Evolutionary conservation across 2,888 invertebrate genomes (phyloP).

Genomic region (Torymus aiolomorphi): DNA sequence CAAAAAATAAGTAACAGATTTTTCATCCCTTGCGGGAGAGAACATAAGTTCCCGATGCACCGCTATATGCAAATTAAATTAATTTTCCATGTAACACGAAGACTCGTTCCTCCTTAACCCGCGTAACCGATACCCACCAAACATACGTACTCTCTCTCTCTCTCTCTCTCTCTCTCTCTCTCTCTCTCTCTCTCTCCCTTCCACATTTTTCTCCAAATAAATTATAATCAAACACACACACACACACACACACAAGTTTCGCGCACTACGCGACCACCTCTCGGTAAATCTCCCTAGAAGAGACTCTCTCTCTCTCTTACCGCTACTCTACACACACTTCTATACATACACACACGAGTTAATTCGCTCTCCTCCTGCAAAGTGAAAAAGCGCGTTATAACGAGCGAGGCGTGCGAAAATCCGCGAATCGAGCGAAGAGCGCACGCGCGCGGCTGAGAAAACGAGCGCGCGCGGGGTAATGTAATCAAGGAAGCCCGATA

Average conservation of each 20-base stretch:
- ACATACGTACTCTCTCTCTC: too few species aligned
- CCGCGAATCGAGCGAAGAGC: conserved; percentile 1
- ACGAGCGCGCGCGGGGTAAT: conserved; percentile 10
- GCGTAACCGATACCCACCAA: not conserved
- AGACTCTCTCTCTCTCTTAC: not conserved
- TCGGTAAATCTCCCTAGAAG: not conserved
- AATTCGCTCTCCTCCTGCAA: not conserved
- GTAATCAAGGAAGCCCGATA: conserved; percentile 20
- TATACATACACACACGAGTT: not conserved
- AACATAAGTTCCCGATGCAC: too few species aligned
- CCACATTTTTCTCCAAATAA: too few species aligned
- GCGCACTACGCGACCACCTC: not conserved
- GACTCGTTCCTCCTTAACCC: not conserved
- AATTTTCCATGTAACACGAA: too few species aligned
- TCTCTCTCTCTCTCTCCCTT: too few species aligned
- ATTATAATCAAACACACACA: too few species aligned
- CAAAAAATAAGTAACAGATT: too few species aligned
- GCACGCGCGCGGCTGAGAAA: not conserved
- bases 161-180: too few species aligned
- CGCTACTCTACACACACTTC: not conserved
- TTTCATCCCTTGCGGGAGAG: too few species aligned
- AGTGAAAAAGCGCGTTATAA: conserved; percentile 12
- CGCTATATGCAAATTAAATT: too few species aligned
- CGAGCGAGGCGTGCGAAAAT: conserved; percentile 34
- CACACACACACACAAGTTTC: too few species aligned